A percentile compares a stretch with the other conserved stretches of the same genome.
phyloP scores from a whole-genome alignment of 2,888 invertebrate species.

The Hirtodrosophila duncani region DNA sequence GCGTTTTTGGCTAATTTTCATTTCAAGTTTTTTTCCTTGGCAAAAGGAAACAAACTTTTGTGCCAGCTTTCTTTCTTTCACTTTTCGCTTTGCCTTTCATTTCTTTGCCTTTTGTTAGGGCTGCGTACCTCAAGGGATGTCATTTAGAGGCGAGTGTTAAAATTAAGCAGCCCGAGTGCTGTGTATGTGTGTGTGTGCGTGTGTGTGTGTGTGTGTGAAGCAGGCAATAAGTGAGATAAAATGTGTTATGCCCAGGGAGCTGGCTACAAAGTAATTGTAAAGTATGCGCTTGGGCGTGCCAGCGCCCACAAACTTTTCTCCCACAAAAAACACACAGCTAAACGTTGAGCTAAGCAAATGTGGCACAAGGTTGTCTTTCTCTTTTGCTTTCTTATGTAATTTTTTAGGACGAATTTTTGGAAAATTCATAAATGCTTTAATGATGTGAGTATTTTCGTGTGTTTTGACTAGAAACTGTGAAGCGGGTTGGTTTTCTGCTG shows the following conservation, averaged over 20 bases:
- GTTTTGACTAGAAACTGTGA: no score
- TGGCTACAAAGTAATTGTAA: slow-evolving; percentile 47
- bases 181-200: no score
- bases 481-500: no score
- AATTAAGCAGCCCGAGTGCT: slow-evolving; percentile 57
- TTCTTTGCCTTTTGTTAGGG: slow-evolving; percentile 13
- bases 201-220: slow-evolving; percentile 11
- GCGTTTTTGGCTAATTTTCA: no score
- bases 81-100: slow-evolving; percentile 27
- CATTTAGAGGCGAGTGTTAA: slow-evolving; percentile 59
- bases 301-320: slow-evolving; percentile 33
- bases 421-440: no score
- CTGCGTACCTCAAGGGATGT: slow-evolving; percentile 51
- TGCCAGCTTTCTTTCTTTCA: slow-evolving; percentile 39
- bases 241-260: slow-evolving; percentile 26
- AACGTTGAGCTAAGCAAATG: slow-evolving; percentile 18
- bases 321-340: slow-evolving; percentile 9
- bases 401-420: no score
- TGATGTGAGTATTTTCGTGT: no score
- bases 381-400: neutral
- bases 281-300: slow-evolving; percentile 32
- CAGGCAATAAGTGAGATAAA: slow-evolving; percentile 61
- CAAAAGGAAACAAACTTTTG: slow-evolving; percentile 15
- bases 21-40: no score
- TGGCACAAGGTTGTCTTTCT: slow-evolving; percentile 27